phyloP scores from a whole-genome alignment of 2,888 invertebrate genomes.

The Crepidodera aurea region DNA sequence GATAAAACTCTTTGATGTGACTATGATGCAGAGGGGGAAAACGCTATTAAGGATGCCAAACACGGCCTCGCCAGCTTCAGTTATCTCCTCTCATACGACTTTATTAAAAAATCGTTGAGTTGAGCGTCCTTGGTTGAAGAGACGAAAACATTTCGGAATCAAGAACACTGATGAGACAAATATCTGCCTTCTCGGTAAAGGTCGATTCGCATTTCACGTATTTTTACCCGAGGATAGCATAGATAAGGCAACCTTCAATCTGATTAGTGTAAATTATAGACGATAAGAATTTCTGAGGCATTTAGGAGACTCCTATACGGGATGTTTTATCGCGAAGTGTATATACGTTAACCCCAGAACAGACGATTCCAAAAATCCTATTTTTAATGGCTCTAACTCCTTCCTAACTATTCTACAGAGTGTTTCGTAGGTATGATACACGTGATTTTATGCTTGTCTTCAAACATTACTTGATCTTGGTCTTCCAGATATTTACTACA shows the following conservation, averaged over 20 bases:
- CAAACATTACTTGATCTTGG: too few species aligned
- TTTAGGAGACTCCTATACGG: too few species aligned
- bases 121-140: slow-evolving; percentile 7
- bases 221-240: neutral
- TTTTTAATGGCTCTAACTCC: too few species aligned
- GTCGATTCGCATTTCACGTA: slow-evolving; percentile 4
- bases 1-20: too few species aligned
- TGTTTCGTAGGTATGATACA: too few species aligned
- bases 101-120: slow-evolving; percentile 16
- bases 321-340: too few species aligned
- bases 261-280: neutral
- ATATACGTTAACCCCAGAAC: too few species aligned
- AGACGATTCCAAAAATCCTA: too few species aligned
- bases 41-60: slow-evolving; percentile 21
- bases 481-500: too few species aligned
- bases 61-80: slow-evolving; percentile 16
- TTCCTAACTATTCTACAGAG: too few species aligned
- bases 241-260: neutral
- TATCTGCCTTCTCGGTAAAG: slow-evolving; percentile 6
- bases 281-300: neutral
- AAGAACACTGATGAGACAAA: slow-evolving; percentile 9
- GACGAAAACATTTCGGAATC: slow-evolving; percentile 12
- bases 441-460: too few species aligned
- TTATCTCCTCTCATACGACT: slow-evolving; percentile 18
- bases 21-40: slow-evolving; percentile 3